These are phyloP conservation scores for Cydia amplana DNA, from an alignment of 1,140 invertebrate species.

Conservation along the genomic window DNA sequence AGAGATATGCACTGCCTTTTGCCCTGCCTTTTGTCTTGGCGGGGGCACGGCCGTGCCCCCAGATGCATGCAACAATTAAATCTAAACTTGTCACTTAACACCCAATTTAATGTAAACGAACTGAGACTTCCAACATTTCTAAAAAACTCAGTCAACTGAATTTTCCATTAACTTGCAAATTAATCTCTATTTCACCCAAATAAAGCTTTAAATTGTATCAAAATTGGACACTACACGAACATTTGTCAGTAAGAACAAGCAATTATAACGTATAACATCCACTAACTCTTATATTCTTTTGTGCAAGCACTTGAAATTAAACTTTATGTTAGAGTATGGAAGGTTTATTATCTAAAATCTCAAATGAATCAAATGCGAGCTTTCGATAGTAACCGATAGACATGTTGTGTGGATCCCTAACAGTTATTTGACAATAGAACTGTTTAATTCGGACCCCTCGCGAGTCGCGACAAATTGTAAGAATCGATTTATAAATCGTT, in stretches of 20 bases:
- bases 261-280: slow-evolving; percentile 52
- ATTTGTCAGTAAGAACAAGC: slow-evolving; percentile 74
- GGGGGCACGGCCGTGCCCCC: too few species aligned
- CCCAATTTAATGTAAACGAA: slow-evolving; percentile 6
- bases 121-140: neutral
- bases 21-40: too few species aligned
- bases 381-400: neutral
- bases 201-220: slow-evolving; percentile 38
- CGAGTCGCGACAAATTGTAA: slow-evolving; percentile 67
- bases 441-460: slow-evolving; percentile 58
- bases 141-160: neutral
- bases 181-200: slow-evolving; percentile 26
- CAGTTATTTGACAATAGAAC: slow-evolving; percentile 63
- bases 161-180: slow-evolving; percentile 13
- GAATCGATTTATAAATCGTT: slow-evolving; percentile 47
- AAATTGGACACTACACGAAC: slow-evolving; percentile 40
- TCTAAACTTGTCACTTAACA: slow-evolving; percentile 18
- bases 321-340: neutral
- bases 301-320: neutral
- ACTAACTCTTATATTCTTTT: neutral
- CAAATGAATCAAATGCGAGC: neutral
- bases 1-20: too few species aligned
- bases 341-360: neutral
- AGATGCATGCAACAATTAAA: neutral
- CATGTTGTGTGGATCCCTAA: slow-evolving; percentile 54